Base-by-base conservation (phyloP, 2,888 invertebrate genomes). In the Spicauda simplicius region DNA sequence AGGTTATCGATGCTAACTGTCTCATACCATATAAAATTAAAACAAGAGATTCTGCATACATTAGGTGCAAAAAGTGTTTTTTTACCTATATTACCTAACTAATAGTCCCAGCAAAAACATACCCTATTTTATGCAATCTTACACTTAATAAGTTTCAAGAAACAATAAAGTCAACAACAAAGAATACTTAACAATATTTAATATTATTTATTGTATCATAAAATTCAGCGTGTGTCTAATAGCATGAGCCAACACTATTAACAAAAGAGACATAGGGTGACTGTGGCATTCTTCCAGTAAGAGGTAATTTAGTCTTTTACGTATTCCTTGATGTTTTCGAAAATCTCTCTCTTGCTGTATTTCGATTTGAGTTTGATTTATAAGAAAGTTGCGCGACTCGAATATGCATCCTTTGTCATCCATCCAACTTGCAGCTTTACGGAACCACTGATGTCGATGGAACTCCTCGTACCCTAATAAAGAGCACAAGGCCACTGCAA, bases 371-470 rank as follows among this genome's bases (percentile, higher is more conserved):
- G 74, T 74, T 6, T 69, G 67, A 64, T 80, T 77, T 2, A 74
- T 45, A 7, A 73, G 58, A 20, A 69, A 79, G 63, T 81, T 81
- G 3, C 33, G 69, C 41, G 73, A 69, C 64, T 82, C 83, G 3
- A 68, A 52, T 2, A 81, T 70, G 41, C 83, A 83, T 0, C 80
- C 82, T 0, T 74, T 60, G 4, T 76, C 69, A 54, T 80, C 76
- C 4, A 81, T 69, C 82, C 82, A 83, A 61, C 77, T 79, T 3
- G 72, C 57, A 2, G 70, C 72, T 66, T 82, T 83, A n/a, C 71
- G 69, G 61, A 77, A 77, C 80, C 80, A 80, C 18, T 75, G 53
- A 16, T 69, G 70, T 0, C 80, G 74, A 55, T 69, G 66, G 67
- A 80, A 80, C 62, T 80, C 78, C 59, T 77, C 73, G 61, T 77